Base-by-base conservation (phyloP, 2,888 invertebrate genomes). In the Flexamia atlantica region DNA sequence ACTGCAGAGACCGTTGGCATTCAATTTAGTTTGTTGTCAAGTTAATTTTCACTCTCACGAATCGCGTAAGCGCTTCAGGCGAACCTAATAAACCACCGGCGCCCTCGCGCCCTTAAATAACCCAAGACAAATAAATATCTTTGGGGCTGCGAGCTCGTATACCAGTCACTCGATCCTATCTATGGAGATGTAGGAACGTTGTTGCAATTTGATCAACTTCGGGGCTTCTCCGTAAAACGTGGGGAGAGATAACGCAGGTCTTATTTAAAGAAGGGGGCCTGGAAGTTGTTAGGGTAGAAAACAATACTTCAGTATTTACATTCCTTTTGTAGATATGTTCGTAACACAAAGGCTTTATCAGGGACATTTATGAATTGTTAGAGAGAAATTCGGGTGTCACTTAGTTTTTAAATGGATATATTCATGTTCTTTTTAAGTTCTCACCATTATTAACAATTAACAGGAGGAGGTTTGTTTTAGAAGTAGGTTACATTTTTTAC, bases 41-140 rank as follows among this genome's bases (percentile, higher is more conserved):
- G n/a, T n/a, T n/a, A n/a, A n/a, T n/a, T n/a, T n/a, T n/a, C n/a
- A n/a, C n/a, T n/a, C n/a, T 53, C 53, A 23, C 23, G 20, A 23
- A 5, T 23, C 53, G 23, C 53, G 53, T 53, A n/a, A 5, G 23
- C 53, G 23, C 20, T 53, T 46, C 46, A 4, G 53, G 53, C 53
- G 20, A 10, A 46, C 46, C 20, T 53, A 53, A 53, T 53, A 53
- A 53, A 53, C 53, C 20, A 53, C 53, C 53, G 23, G 20, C 20
- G 23, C 53, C 53, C 53, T 53, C 20, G 23, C 28, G n/a, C 30
- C 72, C 42, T 72, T 72, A 72, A 72, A 72, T 40, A 72, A 72
- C 72, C 40, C 40, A 72, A 72, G 72, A 72, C 72, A 72, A 72
- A 72, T 72, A 72, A 72, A 72, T 72, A 72, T 72, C 40, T 23